Evolutionary conservation across 2,888 invertebrate genomes (phyloP).

Genomic region (Lingula anatina): DNA sequence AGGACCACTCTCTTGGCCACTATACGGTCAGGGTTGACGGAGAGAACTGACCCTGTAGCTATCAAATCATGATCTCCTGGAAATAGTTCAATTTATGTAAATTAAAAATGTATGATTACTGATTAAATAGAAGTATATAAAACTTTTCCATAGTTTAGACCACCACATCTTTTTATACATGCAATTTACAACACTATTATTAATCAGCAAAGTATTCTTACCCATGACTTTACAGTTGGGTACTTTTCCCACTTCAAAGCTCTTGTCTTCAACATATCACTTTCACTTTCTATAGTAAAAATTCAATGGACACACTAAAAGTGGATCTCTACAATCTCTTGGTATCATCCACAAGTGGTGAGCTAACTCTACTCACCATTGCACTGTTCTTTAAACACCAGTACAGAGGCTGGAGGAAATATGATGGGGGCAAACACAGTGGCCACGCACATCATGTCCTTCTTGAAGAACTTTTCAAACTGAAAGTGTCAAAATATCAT

Average conservation of each 20-base stretch:
- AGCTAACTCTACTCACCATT: too few species aligned
- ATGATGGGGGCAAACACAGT: slow-evolving; percentile 90
- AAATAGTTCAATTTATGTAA: slow-evolving; percentile 3
- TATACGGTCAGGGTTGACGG: slow-evolving; percentile 85
- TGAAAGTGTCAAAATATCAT: too few species aligned
- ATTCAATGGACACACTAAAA: too few species aligned
- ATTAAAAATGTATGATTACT: background rate
- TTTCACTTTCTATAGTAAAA: too few species aligned
- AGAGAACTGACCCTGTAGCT: slow-evolving; percentile 82
- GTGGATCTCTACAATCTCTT: too few species aligned
- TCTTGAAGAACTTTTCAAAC: slow-evolving; percentile 90
- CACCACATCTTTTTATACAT: too few species aligned
- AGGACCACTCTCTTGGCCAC: slow-evolving; percentile 87
- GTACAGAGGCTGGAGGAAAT: slow-evolving; percentile 81
- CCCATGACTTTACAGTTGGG: too few species aligned
- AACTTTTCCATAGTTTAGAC: too few species aligned
- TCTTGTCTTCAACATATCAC: too few species aligned
- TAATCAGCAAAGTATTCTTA: background rate
- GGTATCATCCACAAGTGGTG: too few species aligned
- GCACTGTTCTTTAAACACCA: slow-evolving; percentile 77
- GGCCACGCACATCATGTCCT: slow-evolving; percentile 80
- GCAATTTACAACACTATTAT: background rate
- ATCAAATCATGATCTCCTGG: slow-evolving; percentile 63
- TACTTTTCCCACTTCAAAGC: too few species aligned
- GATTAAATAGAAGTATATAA: background rate